Percentiles rank a stretch among this genome's conserved stretches.
These are phyloP conservation scores for Hemiprocne comata DNA, from an alignment of 2,113 vertebrate species.

Conservation along the genomic window DNA sequence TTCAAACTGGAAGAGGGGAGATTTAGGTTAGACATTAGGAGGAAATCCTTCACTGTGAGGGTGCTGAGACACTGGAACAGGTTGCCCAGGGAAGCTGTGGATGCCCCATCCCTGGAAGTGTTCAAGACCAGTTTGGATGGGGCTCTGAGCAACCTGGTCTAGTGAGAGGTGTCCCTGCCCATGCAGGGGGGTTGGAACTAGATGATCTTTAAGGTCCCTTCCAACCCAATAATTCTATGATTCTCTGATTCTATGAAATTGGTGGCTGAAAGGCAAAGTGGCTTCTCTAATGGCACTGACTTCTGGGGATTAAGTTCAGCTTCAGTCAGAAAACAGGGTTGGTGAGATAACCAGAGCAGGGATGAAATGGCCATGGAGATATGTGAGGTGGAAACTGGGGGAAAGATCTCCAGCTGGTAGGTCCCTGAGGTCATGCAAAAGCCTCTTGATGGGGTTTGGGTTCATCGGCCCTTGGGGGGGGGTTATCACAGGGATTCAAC, in stretches of 20 bases:
- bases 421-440: neutral
- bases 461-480: accelerated
- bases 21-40: too few species aligned
- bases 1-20: too few species aligned
- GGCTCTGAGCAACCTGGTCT: too few species aligned
- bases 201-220: too few species aligned
- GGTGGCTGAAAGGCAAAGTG: neutral
- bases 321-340: neutral
- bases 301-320: neutral
- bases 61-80: too few species aligned
- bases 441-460: neutral
- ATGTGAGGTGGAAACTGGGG: accelerated
- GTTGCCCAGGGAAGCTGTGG: too few species aligned
- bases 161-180: too few species aligned
- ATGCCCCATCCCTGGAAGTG: too few species aligned
- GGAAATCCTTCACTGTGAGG: too few species aligned
- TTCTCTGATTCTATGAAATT: neutral
- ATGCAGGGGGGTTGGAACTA: too few species aligned
- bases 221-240: too few species aligned
- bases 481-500: neutral
- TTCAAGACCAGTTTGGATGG: too few species aligned
- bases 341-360: neutral
- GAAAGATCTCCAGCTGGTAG: neutral
- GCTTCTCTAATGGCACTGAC: neutral
- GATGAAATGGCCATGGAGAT: neutral